Evolutionary conservation across 2,888 invertebrate species (phyloP).

Genomic region (Cheilosia impressa): DNA sequence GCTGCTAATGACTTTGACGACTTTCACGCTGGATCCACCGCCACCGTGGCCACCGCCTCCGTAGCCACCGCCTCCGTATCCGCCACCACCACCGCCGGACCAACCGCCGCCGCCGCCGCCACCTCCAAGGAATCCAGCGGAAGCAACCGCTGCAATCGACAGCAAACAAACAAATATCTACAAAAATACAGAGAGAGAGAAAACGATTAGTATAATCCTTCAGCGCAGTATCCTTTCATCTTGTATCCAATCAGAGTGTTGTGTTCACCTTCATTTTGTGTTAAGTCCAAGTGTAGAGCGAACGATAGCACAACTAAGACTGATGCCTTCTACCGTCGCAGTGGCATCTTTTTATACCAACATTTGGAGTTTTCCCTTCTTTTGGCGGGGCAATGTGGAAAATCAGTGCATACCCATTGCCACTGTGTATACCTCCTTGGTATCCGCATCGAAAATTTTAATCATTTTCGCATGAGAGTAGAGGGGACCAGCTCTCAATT

Average conservation of each 20-base stretch:
- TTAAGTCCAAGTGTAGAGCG: slow-evolving; percentile 69
- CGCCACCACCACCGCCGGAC: slow-evolving; percentile 9
- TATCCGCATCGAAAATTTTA: slow-evolving; percentile 29
- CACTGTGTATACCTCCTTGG: slow-evolving; percentile 32
- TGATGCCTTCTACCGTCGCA: slow-evolving; percentile 63
- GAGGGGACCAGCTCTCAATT: slow-evolving; percentile 8
- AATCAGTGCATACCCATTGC: slow-evolving; percentile 56
- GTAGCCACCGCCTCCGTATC: slow-evolving; percentile 40
- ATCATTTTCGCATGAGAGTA: slow-evolving; percentile 45
- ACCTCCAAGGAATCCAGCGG: slow-evolving; percentile 72
- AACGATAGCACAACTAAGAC: slow-evolving; percentile 70
- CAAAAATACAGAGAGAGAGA: slow-evolving; percentile 35
- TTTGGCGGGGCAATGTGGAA: slow-evolving; percentile 41
- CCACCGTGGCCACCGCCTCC: background rate
- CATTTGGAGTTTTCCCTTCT: slow-evolving; percentile 55
- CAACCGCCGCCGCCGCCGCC: slow-evolving; percentile 50
- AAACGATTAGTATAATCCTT: slow-evolving; percentile 40
- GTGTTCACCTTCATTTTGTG: slow-evolving; percentile 61
- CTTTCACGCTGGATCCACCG: slow-evolving; percentile 45
- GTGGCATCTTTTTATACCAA: slow-evolving; percentile 69
- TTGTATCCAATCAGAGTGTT: slow-evolving; percentile 7
- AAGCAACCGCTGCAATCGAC: slow-evolving; percentile 73
- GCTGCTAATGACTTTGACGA: slow-evolving; percentile 41
- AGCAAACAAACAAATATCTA: slow-evolving; percentile 76
- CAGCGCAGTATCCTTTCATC: slow-evolving; percentile 22